Conservation (phyloP, 2,888 invertebrate genomes). For the Sinodicranocentrus sp. region DNA sequence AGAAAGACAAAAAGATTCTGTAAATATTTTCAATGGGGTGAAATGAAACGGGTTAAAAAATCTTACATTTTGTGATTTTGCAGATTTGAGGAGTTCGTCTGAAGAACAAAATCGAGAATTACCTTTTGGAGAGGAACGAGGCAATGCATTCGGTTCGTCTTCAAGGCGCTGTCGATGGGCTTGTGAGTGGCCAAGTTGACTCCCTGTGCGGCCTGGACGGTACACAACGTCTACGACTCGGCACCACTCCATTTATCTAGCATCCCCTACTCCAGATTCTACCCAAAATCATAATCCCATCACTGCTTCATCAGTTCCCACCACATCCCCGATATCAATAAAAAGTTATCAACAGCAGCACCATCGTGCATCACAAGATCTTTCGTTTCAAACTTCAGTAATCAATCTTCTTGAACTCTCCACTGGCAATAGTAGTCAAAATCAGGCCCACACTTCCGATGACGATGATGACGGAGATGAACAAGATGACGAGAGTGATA, state of each 20-base stretch:
- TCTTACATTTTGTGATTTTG: conserved; percentile 32
- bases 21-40: neutral
- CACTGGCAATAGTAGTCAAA: conserved; percentile 38
- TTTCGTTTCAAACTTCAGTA: conserved; percentile 52
- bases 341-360: conserved; percentile 35
- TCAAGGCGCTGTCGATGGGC: conserved; percentile 87
- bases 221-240: conserved; percentile 66
- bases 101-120: conserved; percentile 76
- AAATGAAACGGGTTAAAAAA: neutral
- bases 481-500: conserved; percentile 71
- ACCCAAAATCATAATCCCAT: conserved; percentile 36
- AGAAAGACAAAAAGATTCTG: conserved; percentile 9
- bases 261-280: conserved; percentile 67
- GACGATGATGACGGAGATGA: conserved; percentile 67
- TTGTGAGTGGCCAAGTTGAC: conserved; percentile 98
- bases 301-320: conserved; percentile 33
- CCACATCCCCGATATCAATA: conserved; percentile 11
- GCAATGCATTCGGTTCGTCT: conserved; percentile 72
- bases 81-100: conserved; percentile 75
- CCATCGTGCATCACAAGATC: conserved; percentile 33
- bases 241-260: conserved; percentile 75
- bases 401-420: conserved; percentile 51
- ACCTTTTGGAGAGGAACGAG: conserved; percentile 74
- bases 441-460: conserved; percentile 54
- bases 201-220: conserved; percentile 79